These are phyloP conservation scores for Poeciliopsis prolifica DNA, from an alignment of 2,113 vertebrate genomes.

Conservation along the genomic window DNA sequence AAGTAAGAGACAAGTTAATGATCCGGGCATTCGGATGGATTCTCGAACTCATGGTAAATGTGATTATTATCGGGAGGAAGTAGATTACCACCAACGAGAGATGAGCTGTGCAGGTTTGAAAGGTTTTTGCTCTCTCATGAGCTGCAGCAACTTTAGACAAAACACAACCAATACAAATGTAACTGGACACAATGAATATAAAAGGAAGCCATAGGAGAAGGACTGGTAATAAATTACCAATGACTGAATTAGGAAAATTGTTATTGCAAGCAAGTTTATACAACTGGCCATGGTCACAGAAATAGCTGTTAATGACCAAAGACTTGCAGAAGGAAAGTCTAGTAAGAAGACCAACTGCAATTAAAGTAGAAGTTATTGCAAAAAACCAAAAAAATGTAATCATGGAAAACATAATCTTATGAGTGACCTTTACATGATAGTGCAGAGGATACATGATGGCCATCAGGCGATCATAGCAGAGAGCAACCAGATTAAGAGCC, in stretches of 20 bases:
- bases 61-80: slow-evolving; percentile 52
- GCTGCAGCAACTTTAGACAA: slow-evolving; percentile 48
- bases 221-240: neutral
- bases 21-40: slow-evolving; percentile 63
- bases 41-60: slow-evolving; percentile 20
- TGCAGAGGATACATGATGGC: slow-evolving; percentile 21
- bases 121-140: slow-evolving; percentile 40
- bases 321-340: slow-evolving; percentile 68
- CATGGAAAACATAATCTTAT: slow-evolving; percentile 16
- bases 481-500: slow-evolving; percentile 21
- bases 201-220: neutral
- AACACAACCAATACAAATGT: slow-evolving; percentile 9
- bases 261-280: slow-evolving; percentile 6
- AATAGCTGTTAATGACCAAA: slow-evolving; percentile 46
- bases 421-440: slow-evolving; percentile 19
- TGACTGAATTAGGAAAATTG: slow-evolving; percentile 12
- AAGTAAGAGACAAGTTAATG: slow-evolving; percentile 65
- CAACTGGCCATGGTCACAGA: slow-evolving; percentile 24
- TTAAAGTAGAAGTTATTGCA: neutral
- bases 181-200: neutral
- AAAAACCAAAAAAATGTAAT: slow-evolving; percentile 11
- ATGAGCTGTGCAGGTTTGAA: slow-evolving; percentile 57
- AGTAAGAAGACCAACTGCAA: slow-evolving; percentile 46
- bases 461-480: slow-evolving; percentile 19
- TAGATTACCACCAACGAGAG: slow-evolving; percentile 57